Conservation (phyloP, 1,140 invertebrate genomes). For the Ganaspis sp. region DNA sequence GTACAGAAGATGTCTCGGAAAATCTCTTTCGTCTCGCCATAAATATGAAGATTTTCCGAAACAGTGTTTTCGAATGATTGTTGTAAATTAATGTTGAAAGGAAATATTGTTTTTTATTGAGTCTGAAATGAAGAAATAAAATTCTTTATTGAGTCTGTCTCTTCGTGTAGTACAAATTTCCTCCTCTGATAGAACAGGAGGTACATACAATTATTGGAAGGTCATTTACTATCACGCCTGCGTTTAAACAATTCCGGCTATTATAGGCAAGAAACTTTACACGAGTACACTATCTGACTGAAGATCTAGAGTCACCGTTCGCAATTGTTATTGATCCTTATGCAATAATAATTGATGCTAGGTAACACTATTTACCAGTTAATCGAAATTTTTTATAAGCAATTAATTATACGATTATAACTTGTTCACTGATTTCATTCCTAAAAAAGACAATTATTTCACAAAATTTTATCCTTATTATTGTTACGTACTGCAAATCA, state of each 20-base stretch:
- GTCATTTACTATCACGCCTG: constrained; percentile 37
- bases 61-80: too few relatives aligned
- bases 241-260: neutral
- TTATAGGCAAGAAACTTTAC: neutral
- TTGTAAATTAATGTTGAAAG: too few relatives aligned
- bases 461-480: too few relatives aligned
- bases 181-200: neutral
- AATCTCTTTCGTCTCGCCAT: too few relatives aligned
- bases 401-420: neutral
- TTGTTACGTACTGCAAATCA: too few relatives aligned
- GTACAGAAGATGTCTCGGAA: too few relatives aligned
- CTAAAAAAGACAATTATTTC: too few relatives aligned
- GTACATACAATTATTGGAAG: constrained; percentile 39
- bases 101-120: too few relatives aligned
- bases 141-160: neutral
- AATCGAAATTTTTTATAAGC: neutral
- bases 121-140: too few relatives aligned
- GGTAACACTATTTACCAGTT: neutral
- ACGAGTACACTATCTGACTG: neutral
- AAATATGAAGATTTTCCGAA: too few relatives aligned
- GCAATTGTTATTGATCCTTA: neutral
- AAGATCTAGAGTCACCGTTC: neutral
- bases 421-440: neutral
- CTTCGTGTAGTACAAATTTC: neutral
- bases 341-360: neutral